Conservation (phyloP, 1,140 invertebrate genomes). For the Venustaconcha ellipsiformis region DNA sequence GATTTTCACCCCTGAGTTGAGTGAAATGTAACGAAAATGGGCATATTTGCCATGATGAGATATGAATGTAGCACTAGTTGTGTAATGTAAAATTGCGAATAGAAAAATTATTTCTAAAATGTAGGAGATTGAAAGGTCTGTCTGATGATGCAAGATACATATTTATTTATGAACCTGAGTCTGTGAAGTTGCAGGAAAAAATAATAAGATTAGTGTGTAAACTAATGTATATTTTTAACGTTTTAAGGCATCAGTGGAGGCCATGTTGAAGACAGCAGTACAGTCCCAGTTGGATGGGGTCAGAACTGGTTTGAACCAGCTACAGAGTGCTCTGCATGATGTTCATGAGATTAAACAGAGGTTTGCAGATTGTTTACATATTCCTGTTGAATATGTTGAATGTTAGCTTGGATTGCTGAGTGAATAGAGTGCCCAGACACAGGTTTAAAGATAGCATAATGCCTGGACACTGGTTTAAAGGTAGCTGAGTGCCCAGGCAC, state of each 20-base stretch:
- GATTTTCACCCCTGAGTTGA: too few species aligned
- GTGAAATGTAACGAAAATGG: too few species aligned
- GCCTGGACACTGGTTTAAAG: too few species aligned
- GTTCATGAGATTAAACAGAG: constrained; percentile 81
- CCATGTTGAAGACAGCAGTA: constrained; percentile 97
- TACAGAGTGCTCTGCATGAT: constrained; percentile 82
- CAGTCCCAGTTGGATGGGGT: constrained; percentile 98
- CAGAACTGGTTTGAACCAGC: constrained; percentile 89
- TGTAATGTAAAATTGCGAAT: neutral
- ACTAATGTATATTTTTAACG: neutral
- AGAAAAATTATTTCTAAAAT: neutral
- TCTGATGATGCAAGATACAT: neutral
- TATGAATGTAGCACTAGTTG: neutral
- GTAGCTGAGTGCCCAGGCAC: too few species aligned
- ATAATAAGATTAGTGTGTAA: neutral
- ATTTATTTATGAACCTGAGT: neutral
- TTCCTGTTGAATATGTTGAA: neutral
- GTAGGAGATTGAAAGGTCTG: neutral
- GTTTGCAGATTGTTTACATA: constrained; percentile 68
- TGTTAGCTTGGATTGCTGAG: too few species aligned
- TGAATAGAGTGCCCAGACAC: too few species aligned
- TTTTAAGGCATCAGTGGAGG: constrained; percentile 94
- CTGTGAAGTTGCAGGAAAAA: neutral
- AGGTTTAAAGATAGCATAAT: too few species aligned
- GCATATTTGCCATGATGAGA: neutral